A percentile compares a stretch with the other conserved stretches of the same genome.
These are phyloP conservation scores for Hyperoplus lanceolatus DNA, from an alignment of 2,797 vertebrate species.

Conservation along the genomic window DNA sequence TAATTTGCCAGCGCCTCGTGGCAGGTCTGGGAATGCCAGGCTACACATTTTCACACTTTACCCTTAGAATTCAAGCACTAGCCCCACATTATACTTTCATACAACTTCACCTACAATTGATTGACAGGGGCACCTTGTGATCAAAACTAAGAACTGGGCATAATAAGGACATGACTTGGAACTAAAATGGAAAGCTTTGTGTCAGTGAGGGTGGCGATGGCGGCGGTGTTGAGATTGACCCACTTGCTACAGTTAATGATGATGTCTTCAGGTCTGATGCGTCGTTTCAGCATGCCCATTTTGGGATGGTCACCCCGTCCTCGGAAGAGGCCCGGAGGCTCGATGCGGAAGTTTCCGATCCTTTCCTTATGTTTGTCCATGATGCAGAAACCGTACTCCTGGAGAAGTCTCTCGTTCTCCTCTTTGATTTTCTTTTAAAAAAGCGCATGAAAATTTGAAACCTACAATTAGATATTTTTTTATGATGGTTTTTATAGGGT, in stretches of 20 bases:
- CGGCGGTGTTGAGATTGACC: conserved; percentile 54
- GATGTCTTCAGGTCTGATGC: conserved; percentile 93
- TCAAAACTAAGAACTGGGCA: conserved; percentile 18
- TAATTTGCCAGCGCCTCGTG: too few species aligned
- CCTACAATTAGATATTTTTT: background rate
- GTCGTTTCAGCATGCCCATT: conserved; percentile 96
- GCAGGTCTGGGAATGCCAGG: too few species aligned
- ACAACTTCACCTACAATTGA: conserved; percentile 2
- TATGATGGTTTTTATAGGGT: background rate
- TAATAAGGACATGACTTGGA: background rate
- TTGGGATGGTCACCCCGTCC: conserved; percentile 96
- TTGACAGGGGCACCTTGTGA: conserved; percentile 63
- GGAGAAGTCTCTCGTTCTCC: conserved; percentile 92
- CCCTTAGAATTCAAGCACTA: background rate
- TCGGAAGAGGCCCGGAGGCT: conserved; percentile 94
- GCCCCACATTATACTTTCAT: conserved; percentile 8
- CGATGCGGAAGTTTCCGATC: conserved; percentile 96
- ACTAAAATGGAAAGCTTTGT: background rate
- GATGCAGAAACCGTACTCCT: conserved; percentile 94
- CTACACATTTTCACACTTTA: background rate
- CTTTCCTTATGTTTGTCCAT: conserved; percentile 98
- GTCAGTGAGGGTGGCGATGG: background rate
- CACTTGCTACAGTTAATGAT: conserved; percentile 99
- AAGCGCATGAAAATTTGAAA: background rate
- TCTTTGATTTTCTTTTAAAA: conserved; percentile 92